phyloP scores from a whole-genome alignment of 2,888 invertebrate genomes.

The Phortica okadai region DNA sequence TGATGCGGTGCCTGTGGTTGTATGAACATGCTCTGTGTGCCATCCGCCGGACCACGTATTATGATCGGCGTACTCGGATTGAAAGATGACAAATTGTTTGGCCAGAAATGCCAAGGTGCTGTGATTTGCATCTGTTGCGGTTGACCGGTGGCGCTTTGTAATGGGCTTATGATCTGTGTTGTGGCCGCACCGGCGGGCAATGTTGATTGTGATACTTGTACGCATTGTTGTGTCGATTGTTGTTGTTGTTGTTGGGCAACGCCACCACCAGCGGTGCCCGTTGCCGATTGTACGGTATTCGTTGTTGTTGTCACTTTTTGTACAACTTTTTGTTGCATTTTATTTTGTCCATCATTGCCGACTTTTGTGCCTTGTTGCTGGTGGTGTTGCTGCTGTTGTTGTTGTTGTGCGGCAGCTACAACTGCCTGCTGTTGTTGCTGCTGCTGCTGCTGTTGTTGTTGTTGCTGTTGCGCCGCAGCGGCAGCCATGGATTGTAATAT shows the following conservation, averaged over 20 bases:
- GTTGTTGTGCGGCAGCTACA: conserved; percentile 48
- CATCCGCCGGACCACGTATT: conserved; percentile 87
- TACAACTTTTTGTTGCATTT: conserved; percentile 78
- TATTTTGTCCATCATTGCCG: conserved; percentile 66
- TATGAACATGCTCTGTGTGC: conserved; percentile 86
- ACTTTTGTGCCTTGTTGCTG: conserved; percentile 37
- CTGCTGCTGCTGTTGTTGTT: conserved; percentile 64
- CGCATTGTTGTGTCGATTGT: conserved; percentile 82
- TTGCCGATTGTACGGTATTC: conserved; percentile 70
- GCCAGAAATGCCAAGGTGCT: conserved; percentile 88
- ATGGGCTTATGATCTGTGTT: conserved; percentile 84
- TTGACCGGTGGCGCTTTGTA: conserved; percentile 81
- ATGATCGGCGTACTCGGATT: conserved; percentile 87
- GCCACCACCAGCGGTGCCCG: conserved; percentile 70
- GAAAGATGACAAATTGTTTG: conserved; percentile 83
- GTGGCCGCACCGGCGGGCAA: conserved; percentile 77
- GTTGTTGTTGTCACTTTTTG: conserved; percentile 78
- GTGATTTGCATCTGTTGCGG: conserved; percentile 85
- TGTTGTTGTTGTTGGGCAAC: conserved; percentile 65
- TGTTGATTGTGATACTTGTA: conserved; percentile 83
- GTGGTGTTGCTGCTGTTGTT: conserved; percentile 52
- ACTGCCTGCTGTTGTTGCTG: conserved; percentile 60
- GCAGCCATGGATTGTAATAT: conserved; percentile 74
- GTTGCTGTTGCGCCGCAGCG: conserved; percentile 66
- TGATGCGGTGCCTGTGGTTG: conserved; percentile 80